Conservation (phyloP, 2,888 invertebrate species). For the Phragmatobia fuliginosa region DNA sequence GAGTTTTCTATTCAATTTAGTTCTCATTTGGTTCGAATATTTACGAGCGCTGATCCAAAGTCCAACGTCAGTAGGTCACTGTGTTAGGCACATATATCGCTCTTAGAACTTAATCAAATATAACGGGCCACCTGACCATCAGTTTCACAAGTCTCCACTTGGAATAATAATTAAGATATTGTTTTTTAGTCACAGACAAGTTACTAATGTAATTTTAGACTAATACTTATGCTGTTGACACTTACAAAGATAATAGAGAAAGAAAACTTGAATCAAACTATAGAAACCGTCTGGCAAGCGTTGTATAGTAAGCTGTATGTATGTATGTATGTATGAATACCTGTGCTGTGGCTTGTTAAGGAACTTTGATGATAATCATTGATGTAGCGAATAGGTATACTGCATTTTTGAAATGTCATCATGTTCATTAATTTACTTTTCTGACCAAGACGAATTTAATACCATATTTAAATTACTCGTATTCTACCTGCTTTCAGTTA, state of each 20-base stretch:
- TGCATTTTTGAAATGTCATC: neutral
- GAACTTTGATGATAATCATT: too few relatives aligned
- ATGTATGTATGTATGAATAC: too few relatives aligned
- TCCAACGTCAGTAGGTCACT: neutral
- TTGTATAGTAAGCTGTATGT: too few relatives aligned
- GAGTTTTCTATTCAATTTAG: neutral
- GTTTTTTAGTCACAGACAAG: neutral
- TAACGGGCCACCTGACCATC: neutral
- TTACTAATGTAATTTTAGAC: neutral
- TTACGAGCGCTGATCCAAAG: neutral
- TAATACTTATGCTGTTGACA: neutral
- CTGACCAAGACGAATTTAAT: neutral
- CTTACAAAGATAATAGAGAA: neutral
- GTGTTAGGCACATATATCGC: neutral
- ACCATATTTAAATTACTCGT: neutral
- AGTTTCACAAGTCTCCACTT: neutral
- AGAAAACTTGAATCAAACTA: too few relatives aligned
- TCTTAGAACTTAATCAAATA: neutral
- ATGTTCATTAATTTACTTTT: neutral
- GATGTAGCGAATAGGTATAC: neutral
- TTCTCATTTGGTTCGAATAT: neutral
- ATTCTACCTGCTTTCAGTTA: neutral
- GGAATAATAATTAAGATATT: neutral
- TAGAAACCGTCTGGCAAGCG: too few relatives aligned
- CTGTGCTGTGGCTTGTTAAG: too few relatives aligned